These are phyloP conservation scores for Acanthococcus lagerstroemiae DNA, from an alignment of 2,888 invertebrate species.

Conservation along the genomic window DNA sequence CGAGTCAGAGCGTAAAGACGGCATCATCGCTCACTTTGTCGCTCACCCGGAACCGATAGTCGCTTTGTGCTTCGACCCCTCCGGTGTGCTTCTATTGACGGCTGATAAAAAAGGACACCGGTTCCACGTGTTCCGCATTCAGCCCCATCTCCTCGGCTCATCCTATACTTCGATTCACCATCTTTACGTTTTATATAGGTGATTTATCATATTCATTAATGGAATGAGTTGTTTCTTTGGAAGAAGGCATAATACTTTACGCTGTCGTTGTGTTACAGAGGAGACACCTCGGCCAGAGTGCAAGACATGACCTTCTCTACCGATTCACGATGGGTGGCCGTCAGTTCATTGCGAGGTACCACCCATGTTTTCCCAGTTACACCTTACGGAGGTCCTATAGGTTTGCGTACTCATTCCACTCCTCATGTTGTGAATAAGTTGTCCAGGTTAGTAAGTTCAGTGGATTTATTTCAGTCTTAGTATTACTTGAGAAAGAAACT, in stretches of 20 bases:
- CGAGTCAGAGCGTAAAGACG: conserved; percentile 52
- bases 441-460: conserved; percentile 49
- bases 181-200: conserved; percentile 74
- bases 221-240: not conserved
- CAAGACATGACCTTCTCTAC: conserved; percentile 81
- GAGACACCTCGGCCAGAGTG: conserved; percentile 78
- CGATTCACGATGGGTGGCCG: conserved; percentile 93
- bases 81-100: conserved; percentile 78
- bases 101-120: conserved; percentile 88
- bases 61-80: conserved; percentile 80
- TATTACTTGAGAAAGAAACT: too few species aligned
- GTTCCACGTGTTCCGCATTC: conserved; percentile 90
- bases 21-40: conserved; percentile 76
- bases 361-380: conserved; percentile 96
- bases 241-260: not conserved
- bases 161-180: conserved; percentile 85
- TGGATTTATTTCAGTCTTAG: too few species aligned
- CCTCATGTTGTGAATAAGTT: conserved; percentile 86
- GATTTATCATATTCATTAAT: not conserved
- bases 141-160: conserved; percentile 83
- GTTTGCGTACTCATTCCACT: conserved; percentile 87
- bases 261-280: conserved; percentile 46
- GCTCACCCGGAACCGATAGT: conserved; percentile 83
- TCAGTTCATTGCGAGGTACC: conserved; percentile 90
- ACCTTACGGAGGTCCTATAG: conserved; percentile 87